Evolutionary conservation across 2,888 invertebrate species (phyloP), one percentile per base, ranked within the genome.

Genomic region (Drosophila monieri): DNA sequence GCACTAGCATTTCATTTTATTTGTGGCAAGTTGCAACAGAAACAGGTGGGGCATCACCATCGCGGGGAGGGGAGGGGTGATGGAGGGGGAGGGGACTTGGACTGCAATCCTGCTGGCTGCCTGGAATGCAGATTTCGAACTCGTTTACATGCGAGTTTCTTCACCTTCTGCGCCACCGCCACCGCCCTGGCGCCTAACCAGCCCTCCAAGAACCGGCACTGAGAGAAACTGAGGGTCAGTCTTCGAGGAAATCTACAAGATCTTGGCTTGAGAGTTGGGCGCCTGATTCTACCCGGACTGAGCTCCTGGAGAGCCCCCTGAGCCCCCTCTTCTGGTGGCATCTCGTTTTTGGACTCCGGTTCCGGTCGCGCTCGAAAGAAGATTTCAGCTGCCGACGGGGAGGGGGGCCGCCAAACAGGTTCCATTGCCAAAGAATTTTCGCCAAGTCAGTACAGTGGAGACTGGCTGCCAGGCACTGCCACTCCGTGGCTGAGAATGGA

Each of bases 51-150:
- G 70, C 70, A 23, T 23, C 21, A 3, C 0, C 21, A 23, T 23
- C 0, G 21, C 0, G 21, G 21, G 4, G 21, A 4, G 21, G 4
- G 5, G 18, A 18, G 18, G 18, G n/a, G n/a, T n/a, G n/a, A n/a
- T 21, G 21, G 21, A 21, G 21, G 4, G 21, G 3, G 2, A 21
- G 21, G 21, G 4, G 21, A 23, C 21, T 23, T 23, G 21, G 18
- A n/a, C 21, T 5, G 4, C 21, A 85, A 77, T 86, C 80, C 80
- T 81, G 80, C 76, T 84, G 85, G 49, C 57, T 41, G 54, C 69
- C n/a, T 35, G 80, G 80, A 81, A 81, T 81, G 80, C 87, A 81
- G 80, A 81, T 81, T 81, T 74, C 68, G 78, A 81, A 81, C 80
- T 81, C 80, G 80, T 81, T 81, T 80, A 84, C 87, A 86, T 86